A percentile compares a stretch with the other conserved stretches of the same genome.
These are phyloP conservation scores for Idris sp. DNA, from an alignment of 1,140 invertebrate species.

Conservation along the genomic window DNA sequence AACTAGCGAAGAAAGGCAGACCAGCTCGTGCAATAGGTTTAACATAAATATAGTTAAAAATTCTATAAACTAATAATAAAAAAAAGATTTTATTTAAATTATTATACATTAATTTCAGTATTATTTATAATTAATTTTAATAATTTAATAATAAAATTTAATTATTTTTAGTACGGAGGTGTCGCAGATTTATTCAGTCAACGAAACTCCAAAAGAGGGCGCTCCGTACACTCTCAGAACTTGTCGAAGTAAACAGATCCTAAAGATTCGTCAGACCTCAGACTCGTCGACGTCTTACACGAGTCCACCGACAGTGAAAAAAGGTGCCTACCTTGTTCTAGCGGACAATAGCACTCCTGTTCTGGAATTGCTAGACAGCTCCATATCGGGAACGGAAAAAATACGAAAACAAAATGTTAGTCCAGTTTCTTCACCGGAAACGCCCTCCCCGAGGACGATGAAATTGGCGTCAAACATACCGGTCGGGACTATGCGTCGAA, in stretches of 20 bases:
- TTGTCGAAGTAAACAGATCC: conserved; percentile 33
- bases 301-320: conserved; percentile 66
- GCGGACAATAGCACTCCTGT: conserved; percentile 66
- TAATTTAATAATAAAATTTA: conserved; percentile 2
- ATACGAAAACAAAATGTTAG: conserved; percentile 56
- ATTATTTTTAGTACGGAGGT: conserved; percentile 65
- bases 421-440: conserved; percentile 75
- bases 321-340: conserved; percentile 37
- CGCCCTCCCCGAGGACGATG: conserved; percentile 72
- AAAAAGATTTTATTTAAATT: no score
- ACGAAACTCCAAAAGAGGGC: conserved; percentile 31
- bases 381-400: conserved; percentile 57
- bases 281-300: conserved; percentile 74
- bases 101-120: no score
- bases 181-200: conserved; percentile 58
- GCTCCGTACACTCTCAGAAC: conserved; percentile 54
- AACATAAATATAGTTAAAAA: no score
- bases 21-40: conserved; percentile 45
- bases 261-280: conserved; percentile 67
- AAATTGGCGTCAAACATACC: conserved; percentile 71
- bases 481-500: conserved; percentile 45
- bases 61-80: no score
- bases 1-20: conserved; percentile 10
- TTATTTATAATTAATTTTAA: no score
- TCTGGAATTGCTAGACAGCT: conserved; percentile 70